A percentile compares a stretch with the other conserved stretches of the same genome.
Evolutionary conservation across 2,888 invertebrate species (phyloP).

Genomic region (Dryomyza anilis): DNA sequence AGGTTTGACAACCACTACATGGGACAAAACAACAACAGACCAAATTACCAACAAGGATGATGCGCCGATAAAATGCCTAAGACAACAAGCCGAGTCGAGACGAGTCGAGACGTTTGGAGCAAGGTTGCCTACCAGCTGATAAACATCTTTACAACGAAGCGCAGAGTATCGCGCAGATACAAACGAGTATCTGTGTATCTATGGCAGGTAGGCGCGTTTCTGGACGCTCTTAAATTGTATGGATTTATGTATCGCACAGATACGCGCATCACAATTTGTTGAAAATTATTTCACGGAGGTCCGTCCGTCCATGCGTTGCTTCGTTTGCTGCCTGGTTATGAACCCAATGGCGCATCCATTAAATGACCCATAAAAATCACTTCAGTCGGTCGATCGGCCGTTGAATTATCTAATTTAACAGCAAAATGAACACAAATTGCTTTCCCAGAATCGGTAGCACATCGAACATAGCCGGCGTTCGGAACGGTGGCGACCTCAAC

Average conservation of each 20-base stretch:
- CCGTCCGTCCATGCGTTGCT: neutral
- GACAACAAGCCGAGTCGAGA: neutral
- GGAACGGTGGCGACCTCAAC: no score
- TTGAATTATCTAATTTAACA: constrained; percentile 8
- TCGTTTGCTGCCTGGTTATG: no score
- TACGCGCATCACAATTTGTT: neutral
- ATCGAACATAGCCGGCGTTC: neutral
- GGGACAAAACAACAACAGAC: neutral
- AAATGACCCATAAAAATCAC: constrained; percentile 11
- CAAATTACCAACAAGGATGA: neutral
- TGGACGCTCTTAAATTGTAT: neutral
- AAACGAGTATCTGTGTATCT: neutral
- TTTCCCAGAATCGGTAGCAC: constrained; percentile 2
- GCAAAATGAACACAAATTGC: constrained; percentile 7
- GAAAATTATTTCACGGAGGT: constrained; percentile 1
- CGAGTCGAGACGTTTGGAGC: neutral
- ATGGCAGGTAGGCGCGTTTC: neutral
- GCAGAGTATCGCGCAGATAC: neutral
- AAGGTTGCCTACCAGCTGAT: neutral
- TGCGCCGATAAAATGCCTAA: neutral
- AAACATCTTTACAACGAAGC: constrained; percentile 1
- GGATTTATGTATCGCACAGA: no score
- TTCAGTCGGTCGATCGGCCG: neutral
- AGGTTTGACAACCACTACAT: neutral
- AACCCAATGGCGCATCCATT: constrained; percentile 1